Base-by-base conservation (phyloP, 2,797 vertebrate genomes). In the Mergus octosetaceus region DNA sequence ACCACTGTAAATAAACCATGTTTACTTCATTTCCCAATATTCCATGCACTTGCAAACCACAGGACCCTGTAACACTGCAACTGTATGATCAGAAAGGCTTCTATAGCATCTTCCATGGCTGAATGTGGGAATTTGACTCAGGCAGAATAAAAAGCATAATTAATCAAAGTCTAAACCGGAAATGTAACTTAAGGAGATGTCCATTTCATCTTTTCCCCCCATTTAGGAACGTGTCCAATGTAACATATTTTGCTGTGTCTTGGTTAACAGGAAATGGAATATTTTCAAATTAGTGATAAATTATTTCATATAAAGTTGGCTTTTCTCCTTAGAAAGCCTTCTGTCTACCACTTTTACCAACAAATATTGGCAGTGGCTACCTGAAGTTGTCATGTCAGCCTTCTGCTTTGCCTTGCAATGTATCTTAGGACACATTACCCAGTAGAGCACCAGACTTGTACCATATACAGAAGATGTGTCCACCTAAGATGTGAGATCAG, bases 191-290 rank as follows among this genome's bases (percentile, higher is more conserved):
- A 20, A 74, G 25, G 10, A 39, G 20, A 15, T 10, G 32, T 13
- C 10, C 0, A 0, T 51, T 56, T n/a, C 10, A 39, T 4, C 21
- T 36, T 77, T 13, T 22, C 12, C 6, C 12, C 15, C 19, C 6
- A 3, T 45, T 71, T 47, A 86, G 49, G 17, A 65, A 11, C 13
- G 2, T 9, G 18, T 6, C 25, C 36, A 57, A 25, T 20, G 14
- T 20, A 38, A 45, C 3, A 0, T 19, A 47, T 75, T 92, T 64
- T 69, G 10, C 39, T 54, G 58, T 36, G 41, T 47, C 54, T 34
- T 74, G 28, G 39, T 25, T 21, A 79, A 85, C 32, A 64, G 28
- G 36, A 78, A 90, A 69, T 38, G 8, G 36, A 61, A 56, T 76
- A 17, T 13, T 39, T 60, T 71, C 36, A 32, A 39, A 14, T 77